A percentile compares a stretch with the other conserved stretches of the same genome.
Evolutionary conservation across 2,113 vertebrate species (phyloP).

Genomic region (Misgurnus mizolepis): DNA sequence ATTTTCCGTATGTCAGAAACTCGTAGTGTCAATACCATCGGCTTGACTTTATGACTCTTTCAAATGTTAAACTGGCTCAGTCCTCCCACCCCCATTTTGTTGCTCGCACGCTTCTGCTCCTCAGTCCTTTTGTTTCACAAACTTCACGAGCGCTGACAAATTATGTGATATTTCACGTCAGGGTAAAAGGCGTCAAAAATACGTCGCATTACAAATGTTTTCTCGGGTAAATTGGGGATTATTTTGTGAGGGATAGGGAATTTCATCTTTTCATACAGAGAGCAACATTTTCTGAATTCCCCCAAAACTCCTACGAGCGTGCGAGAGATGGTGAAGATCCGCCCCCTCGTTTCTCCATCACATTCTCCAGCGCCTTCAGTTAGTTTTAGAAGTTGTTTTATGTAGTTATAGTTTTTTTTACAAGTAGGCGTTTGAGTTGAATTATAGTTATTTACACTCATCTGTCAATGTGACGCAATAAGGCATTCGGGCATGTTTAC

Average conservation of each 20-base stretch:
- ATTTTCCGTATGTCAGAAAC: conserved; percentile 15
- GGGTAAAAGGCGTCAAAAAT: background rate
- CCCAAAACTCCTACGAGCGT: conserved; percentile 72
- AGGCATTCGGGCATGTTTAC: background rate
- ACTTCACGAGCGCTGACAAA: conserved; percentile 3
- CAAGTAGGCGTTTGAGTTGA: background rate
- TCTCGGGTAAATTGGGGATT: background rate
- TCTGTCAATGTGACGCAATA: conserved; percentile 4
- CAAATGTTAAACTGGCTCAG: background rate
- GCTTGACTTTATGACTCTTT: conserved; percentile 10
- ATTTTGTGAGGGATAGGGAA: conserved; percentile 6
- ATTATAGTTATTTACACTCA: background rate
- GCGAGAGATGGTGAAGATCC: conserved; percentile 49
- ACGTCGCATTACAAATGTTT: background rate
- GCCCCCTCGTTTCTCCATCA: conserved; percentile 37
- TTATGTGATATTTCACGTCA: conserved; percentile 23
- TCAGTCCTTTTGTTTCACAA: conserved; percentile 35
- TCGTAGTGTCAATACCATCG: background rate
- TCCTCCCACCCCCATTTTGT: conserved; percentile 39
- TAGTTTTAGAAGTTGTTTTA: background rate
- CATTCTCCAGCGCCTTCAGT: background rate
- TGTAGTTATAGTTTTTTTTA: background rate
- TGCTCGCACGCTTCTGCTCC: conserved; percentile 7
- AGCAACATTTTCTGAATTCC: conserved; percentile 78
- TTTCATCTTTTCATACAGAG: conserved; percentile 55